Percentiles rank a stretch among this genome's conserved stretches.
Conservation (phyloP, 2,113 vertebrate genomes). For the Eptesicus fuscus region DNA sequence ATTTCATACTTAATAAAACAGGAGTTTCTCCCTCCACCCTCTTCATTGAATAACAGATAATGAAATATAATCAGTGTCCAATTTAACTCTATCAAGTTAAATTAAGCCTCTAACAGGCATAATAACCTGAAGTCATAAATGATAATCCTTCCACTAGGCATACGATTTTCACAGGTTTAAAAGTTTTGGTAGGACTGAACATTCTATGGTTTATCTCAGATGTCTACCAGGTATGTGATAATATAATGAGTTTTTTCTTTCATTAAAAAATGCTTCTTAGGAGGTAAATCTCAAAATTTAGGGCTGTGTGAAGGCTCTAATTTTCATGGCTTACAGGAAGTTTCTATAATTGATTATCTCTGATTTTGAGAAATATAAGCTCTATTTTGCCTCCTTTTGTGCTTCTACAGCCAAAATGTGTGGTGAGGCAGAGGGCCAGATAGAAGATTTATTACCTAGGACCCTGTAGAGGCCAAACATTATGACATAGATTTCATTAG, state of each 20-base stretch:
- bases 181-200: background rate
- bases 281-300: background rate
- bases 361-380: background rate
- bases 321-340: background rate
- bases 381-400: background rate
- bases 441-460: background rate
- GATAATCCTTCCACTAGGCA: background rate
- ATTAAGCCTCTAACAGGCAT: background rate
- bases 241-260: background rate
- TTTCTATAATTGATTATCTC: background rate
- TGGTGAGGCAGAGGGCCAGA: background rate
- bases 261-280: background rate
- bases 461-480: too few relatives aligned
- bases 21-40: background rate
- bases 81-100: background rate
- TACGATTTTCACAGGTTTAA: background rate
- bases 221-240: background rate
- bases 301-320: background rate
- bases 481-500: too few relatives aligned
- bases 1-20: background rate
- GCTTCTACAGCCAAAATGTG: background rate
- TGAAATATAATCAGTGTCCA: background rate
- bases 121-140: background rate
- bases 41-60: background rate
- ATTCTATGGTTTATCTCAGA: background rate